phyloP scores from a whole-genome alignment of 2,888 invertebrate genomes.

The Oithona nana region DNA sequence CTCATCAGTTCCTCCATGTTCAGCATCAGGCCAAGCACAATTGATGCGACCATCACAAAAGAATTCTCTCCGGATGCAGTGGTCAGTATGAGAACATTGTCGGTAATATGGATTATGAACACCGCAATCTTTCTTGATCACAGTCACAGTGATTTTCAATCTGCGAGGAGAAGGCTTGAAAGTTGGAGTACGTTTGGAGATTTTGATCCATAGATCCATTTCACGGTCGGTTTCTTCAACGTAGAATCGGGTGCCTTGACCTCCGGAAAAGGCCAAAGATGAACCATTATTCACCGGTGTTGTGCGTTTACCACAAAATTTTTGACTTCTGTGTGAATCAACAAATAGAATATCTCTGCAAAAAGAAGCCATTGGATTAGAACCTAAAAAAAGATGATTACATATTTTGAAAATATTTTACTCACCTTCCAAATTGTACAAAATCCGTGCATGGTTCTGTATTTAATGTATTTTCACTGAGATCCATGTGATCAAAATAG shows the following conservation, averaged over 20 bases:
- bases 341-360: slow-evolving; percentile 4
- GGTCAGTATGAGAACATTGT: background rate
- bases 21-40: slow-evolving; percentile 13
- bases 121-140: background rate
- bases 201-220: slow-evolving; percentile 6
- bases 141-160: slow-evolving; percentile 1
- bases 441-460: no score
- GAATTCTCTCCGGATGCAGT: slow-evolving; percentile 6
- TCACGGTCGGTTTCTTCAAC: slow-evolving; percentile 11
- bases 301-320: background rate
- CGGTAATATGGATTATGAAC: background rate
- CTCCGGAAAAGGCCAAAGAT: background rate
- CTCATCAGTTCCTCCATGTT: background rate
- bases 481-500: slow-evolving; percentile 2
- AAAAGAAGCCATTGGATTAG: no score
- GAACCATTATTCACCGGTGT: background rate
- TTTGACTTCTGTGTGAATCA: slow-evolving; percentile 4
- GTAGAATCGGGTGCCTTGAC: background rate
- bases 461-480: background rate
- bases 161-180: background rate
- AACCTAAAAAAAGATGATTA: no score
- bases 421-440: slow-evolving; percentile 14
- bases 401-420: no score
- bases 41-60: slow-evolving; percentile 10
- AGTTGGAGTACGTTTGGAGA: background rate